A percentile compares a stretch with the other conserved stretches of the same genome.
Evolutionary conservation across 1,140 invertebrate species (phyloP).

Genomic region (Brachionus rotundiformis): DNA sequence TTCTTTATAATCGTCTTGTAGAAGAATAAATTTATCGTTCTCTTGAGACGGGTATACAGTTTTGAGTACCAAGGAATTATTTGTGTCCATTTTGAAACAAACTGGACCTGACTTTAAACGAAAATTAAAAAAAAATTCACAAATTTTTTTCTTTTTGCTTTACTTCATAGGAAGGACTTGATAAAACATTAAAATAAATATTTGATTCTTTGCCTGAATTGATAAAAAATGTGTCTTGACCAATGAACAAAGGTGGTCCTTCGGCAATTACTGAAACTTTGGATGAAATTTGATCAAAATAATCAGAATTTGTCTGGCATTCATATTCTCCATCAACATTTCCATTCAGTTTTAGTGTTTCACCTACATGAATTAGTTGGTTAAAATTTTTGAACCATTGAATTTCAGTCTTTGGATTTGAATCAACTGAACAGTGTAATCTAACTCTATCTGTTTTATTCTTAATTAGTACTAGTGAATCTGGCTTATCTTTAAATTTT

Average conservation of each 20-base stretch:
- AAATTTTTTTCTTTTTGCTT: not conserved
- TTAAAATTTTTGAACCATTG: conserved; percentile 6
- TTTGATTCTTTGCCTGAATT: conserved; percentile 6
- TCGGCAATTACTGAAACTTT: not conserved
- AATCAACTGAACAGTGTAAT: conserved; percentile 10
- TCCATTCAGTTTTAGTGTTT: not conserved
- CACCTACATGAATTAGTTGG: not conserved
- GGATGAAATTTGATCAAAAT: not conserved
- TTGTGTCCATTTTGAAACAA: conserved; percentile 18
- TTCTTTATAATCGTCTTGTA: conserved; percentile 8
- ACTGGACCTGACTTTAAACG: not conserved
- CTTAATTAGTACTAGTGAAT: not conserved
- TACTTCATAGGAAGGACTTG: conserved; percentile 35
- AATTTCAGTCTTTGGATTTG: conserved; percentile 18
- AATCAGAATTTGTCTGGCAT: not conserved
- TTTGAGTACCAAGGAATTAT: not conserved
- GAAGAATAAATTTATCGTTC: not conserved
- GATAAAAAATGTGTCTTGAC: not conserved
- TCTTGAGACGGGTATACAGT: not conserved
- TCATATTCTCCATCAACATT: not conserved
- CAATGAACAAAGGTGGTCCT: not conserved
- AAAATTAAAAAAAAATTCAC: not conserved
- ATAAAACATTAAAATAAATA: conserved; percentile 14
- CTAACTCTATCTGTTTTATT: not conserved
- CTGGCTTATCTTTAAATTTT: conserved; percentile 1